Conservation (phyloP, 2,797 vertebrate species). For the Centropyge bicolor region DNA sequence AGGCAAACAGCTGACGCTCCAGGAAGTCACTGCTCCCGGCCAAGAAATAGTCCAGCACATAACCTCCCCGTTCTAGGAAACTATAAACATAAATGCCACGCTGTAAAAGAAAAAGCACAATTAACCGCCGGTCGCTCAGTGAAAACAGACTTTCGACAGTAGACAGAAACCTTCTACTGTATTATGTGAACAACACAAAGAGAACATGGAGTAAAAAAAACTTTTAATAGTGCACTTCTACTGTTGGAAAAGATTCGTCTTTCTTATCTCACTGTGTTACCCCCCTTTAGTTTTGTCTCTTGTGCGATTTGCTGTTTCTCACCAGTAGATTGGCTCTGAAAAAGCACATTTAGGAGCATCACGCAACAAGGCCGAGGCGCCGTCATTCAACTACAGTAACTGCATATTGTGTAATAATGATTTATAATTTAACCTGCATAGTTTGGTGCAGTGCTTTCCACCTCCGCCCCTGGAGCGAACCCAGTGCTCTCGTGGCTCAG, state of each 20-base stretch:
- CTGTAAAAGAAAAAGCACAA: not conserved
- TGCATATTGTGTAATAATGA: conserved; percentile 9
- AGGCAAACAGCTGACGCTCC: not conserved
- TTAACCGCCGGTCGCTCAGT: not conserved
- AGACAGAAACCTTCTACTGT: not conserved
- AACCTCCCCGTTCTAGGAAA: not conserved
- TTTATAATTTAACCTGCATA: conserved; percentile 24
- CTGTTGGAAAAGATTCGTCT: not conserved
- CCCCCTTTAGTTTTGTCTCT: not conserved
- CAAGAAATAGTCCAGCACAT: not conserved
- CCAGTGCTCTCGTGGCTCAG: conserved; percentile 3
- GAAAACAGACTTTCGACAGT: not conserved
- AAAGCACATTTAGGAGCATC: not conserved
- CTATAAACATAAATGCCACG: not conserved
- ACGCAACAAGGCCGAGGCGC: not conserved
- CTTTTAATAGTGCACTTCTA: not conserved
- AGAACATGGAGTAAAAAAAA: not conserved
- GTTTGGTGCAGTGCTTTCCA: conserved; percentile 27
- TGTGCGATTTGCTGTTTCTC: not conserved
- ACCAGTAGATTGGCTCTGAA: not conserved
- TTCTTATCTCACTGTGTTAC: not conserved
- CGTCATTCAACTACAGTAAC: not conserved
- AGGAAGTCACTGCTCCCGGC: not conserved
- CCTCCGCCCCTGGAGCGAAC: conserved; percentile 37
- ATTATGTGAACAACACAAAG: not conserved